Conservation (phyloP, 2,113 vertebrate species). For the Marcusenius ussheri region DNA sequence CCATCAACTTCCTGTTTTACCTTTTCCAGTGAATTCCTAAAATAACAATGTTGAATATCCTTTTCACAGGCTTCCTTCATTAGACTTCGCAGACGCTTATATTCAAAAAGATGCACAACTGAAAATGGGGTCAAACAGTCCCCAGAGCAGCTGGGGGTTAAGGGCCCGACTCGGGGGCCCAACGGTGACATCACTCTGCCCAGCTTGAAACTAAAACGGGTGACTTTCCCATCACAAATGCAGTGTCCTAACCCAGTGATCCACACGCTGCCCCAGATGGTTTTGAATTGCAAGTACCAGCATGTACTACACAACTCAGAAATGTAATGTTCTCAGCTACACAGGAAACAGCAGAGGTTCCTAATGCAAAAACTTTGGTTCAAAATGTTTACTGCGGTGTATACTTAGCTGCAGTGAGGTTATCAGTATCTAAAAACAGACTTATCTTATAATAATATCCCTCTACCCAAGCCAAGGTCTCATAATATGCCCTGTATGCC, state of each 20-base stretch:
- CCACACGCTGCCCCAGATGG: neutral
- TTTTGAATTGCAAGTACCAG: neutral
- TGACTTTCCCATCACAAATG: neutral
- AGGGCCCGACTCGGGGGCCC: too few species aligned
- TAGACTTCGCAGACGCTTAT: neutral
- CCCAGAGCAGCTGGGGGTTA: too few species aligned
- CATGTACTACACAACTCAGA: neutral
- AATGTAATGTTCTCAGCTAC: neutral
- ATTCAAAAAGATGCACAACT: neutral
- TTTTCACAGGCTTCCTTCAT: neutral
- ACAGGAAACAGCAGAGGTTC: neutral
- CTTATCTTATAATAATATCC: neutral
- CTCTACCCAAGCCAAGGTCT: neutral
- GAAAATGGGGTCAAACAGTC: neutral
- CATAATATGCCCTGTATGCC: neutral
- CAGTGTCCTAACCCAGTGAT: neutral
- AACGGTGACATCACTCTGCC: neutral
- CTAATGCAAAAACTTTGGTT: neutral
- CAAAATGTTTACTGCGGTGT: neutral
- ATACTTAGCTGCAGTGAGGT: neutral
- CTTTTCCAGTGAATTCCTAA: neutral
- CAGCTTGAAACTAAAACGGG: neutral
- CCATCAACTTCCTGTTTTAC: neutral
- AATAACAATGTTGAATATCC: neutral
- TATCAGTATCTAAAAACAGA: neutral